Evolutionary conservation across 2,797 vertebrate genomes (phyloP), one percentile per base, ranked within the genome.

Genomic region (Labroides dimidiatus): DNA sequence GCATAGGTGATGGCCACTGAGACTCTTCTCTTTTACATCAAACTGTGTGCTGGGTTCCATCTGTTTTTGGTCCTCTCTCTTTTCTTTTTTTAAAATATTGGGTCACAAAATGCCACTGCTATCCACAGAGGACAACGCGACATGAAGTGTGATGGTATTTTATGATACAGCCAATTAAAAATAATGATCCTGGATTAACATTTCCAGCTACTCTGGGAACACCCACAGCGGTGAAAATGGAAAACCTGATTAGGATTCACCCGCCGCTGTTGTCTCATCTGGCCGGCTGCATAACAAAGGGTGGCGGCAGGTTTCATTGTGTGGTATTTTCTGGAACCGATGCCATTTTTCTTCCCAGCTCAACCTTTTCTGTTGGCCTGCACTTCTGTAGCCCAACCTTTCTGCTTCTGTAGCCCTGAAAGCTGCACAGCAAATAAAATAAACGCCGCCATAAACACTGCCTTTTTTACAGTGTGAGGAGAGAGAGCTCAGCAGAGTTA

Each of bases 131-230:
- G 20, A 82, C 83, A 78, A 75, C 62, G 73, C 75, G 63, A 84
- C 72, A 86, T 84, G 56, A 77, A 84, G 77, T 62, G 60, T 84
- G 66, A 85, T 84, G 66, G 77, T 85, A 50, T 84, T 91, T 90
- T 85, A 89, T 78, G 66, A 87, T 79, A 56, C 70, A 73, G 74
- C 87, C 89, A 91, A 93, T 93, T 91, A 90, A 91, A 93, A 89
- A 87, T 91, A 88, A 91, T 82, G 85, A 89, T 84, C 59, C 69
- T 80, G 73, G 75, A 84, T 84, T 88, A 89, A 79, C 71, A 75
- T 86, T 73, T 80, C 16, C 16, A 56, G 64, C 42, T 76, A 68
- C 70, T 76, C 19, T 47, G 66, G 69, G 50, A 83, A 71, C 74
- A 65, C 70, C 76, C 75, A 77, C 67, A 30, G 50, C 3, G 20